Evolutionary conservation across 2,797 vertebrate genomes (phyloP).

Genomic region (Chiropotes sagulatus): DNA sequence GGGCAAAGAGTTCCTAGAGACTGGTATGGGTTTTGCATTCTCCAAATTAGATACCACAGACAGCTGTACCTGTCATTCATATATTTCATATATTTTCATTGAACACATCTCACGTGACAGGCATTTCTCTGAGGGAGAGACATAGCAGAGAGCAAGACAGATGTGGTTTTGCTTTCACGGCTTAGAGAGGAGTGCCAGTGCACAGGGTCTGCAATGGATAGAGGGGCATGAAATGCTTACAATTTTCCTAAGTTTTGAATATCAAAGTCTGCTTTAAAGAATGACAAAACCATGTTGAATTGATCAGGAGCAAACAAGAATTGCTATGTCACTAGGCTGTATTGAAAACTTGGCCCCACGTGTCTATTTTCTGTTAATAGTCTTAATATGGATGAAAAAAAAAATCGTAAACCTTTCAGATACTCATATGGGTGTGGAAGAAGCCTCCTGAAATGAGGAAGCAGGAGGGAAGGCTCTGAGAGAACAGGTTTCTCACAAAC

Average conservation of each 20-base stretch:
- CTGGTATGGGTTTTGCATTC: background rate
- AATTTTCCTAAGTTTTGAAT: background rate
- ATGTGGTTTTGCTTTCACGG: background rate
- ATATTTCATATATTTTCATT: background rate
- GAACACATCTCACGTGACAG: background rate
- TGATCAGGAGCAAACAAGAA: background rate
- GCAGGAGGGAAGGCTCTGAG: background rate
- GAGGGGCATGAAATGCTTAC: background rate
- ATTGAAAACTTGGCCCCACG: background rate
- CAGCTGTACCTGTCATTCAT: background rate
- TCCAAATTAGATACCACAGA: background rate
- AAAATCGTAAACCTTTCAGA: slow-evolving; percentile 32
- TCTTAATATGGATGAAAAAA: background rate
- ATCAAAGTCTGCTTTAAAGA: background rate
- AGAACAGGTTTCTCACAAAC: slow-evolving; percentile 52
- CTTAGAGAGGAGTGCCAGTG: accelerated
- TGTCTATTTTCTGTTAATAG: background rate
- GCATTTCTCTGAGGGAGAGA: background rate
- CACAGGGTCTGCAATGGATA: background rate
- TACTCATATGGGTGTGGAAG: slow-evolving; percentile 26
- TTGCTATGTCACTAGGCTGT: background rate
- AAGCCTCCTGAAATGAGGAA: slow-evolving; percentile 36
- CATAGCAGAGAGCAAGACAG: background rate
- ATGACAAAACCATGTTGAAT: background rate
- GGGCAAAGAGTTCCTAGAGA: background rate